Conservation (phyloP, 2,888 invertebrate species). For the Drosophila putrida region DNA sequence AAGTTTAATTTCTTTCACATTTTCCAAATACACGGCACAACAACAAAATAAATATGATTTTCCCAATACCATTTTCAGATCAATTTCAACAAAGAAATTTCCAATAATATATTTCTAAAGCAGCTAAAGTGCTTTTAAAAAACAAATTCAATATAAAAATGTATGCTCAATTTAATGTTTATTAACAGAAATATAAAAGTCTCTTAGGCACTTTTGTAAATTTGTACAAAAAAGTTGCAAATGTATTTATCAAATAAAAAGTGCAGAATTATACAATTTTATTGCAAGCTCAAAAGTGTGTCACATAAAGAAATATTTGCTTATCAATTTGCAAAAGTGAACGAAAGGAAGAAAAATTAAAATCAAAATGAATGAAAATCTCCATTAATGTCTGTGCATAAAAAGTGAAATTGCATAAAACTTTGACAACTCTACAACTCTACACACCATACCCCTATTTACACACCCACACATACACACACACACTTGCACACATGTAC, state of each 20-base stretch:
- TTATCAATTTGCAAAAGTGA: constrained; percentile 38
- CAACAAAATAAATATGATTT: constrained; percentile 14
- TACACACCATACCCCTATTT: background rate
- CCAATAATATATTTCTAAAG: background rate
- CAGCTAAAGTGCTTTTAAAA: background rate
- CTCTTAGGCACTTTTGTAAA: background rate
- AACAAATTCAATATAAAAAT: background rate
- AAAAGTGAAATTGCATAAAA: constrained; percentile 56
- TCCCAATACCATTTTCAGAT: background rate
- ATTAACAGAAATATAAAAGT: background rate
- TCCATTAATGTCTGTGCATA: constrained; percentile 25
- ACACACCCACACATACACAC: constrained; percentile 7
- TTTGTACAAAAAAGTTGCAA: background rate
- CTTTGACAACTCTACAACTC: constrained; percentile 48
- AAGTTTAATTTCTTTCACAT: constrained; percentile 39
- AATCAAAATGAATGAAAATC: constrained; percentile 27
- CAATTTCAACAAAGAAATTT: background rate
- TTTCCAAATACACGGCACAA: constrained; percentile 2
- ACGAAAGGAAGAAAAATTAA: constrained; percentile 17
- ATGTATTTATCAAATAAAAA: background rate
- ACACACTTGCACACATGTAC: constrained; percentile 7
- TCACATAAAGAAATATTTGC: constrained; percentile 21
- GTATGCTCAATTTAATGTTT: background rate
- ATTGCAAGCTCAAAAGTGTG: background rate
- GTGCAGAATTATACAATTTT: background rate